Evolutionary conservation across 1,140 invertebrate species (phyloP).

Genomic region (Olivierus martensii): DNA sequence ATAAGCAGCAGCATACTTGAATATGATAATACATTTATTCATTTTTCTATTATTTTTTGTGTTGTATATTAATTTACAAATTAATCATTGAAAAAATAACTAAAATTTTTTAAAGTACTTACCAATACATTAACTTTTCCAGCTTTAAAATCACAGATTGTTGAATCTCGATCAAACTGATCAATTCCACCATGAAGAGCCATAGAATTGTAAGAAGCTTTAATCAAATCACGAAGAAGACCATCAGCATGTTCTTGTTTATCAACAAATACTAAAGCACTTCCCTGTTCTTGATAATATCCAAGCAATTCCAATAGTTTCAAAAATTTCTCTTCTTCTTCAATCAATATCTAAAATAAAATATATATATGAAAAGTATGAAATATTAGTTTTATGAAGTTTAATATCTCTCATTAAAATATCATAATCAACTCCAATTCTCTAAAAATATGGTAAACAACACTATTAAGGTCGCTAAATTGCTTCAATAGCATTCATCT

Average conservation of each 20-base stretch:
- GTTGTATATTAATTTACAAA: not conserved
- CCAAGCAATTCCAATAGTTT: constrained; percentile 93
- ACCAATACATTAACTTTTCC: constrained; percentile 58
- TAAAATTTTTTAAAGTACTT: not conserved
- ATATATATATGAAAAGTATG: no score
- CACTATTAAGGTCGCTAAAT: no score
- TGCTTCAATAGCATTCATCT: no score
- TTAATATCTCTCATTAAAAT: no score
- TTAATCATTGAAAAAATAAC: constrained; percentile 12
- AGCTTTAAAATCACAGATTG: constrained; percentile 94
- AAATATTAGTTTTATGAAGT: no score
- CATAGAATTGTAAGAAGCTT: constrained; percentile 88
- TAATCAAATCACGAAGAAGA: constrained; percentile 89
- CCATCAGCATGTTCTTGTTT: constrained; percentile 97
- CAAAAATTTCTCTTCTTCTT: constrained; percentile 95
- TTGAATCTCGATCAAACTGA: constrained; percentile 96
- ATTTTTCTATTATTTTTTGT: not conserved
- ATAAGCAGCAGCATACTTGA: no score
- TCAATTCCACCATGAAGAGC: constrained; percentile 98
- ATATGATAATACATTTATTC: no score
- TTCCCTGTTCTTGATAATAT: constrained; percentile 83
- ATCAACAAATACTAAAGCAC: constrained; percentile 94
- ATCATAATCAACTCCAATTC: no score
- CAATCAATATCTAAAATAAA: constrained; percentile 47
- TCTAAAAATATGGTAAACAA: no score